phyloP scores from a whole-genome alignment of 2,888 invertebrate genomes.

The Falcaria lacertinaria region DNA sequence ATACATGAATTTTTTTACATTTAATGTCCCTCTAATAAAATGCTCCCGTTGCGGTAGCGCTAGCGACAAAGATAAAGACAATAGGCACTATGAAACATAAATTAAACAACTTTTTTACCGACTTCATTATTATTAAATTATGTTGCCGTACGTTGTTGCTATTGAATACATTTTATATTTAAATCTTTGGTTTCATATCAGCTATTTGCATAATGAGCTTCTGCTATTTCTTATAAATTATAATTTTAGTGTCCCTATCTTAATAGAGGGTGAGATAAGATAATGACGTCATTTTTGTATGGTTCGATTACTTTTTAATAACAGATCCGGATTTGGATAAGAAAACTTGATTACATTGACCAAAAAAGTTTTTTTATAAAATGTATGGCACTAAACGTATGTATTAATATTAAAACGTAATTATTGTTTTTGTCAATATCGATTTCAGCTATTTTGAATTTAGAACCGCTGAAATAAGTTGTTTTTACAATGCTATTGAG shows the following conservation, averaged over 20 bases:
- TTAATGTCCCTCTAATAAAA: background rate
- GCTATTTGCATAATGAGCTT: background rate
- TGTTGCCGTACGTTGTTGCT: background rate
- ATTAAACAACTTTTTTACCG: background rate
- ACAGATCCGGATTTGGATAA: background rate
- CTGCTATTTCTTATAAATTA: background rate
- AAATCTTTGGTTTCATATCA: background rate
- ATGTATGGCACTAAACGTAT: too few relatives aligned
- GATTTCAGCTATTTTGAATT: too few relatives aligned
- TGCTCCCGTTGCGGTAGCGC: background rate
- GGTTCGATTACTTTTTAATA: background rate
- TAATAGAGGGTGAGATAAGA: background rate
- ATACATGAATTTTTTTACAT: background rate
- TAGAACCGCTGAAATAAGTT: too few relatives aligned
- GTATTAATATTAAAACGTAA: too few relatives aligned
- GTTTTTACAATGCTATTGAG: too few relatives aligned
- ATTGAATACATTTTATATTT: background rate
- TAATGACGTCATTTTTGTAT: background rate
- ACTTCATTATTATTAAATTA: background rate
- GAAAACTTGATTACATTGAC: too few relatives aligned
- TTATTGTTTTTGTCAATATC: too few relatives aligned
- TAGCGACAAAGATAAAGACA: background rate
- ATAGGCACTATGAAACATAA: background rate
- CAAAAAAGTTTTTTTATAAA: too few relatives aligned
- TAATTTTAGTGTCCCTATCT: background rate